Base-by-base conservation (phyloP, 2,797 vertebrate species). In the Sebastes oblongus region DNA sequence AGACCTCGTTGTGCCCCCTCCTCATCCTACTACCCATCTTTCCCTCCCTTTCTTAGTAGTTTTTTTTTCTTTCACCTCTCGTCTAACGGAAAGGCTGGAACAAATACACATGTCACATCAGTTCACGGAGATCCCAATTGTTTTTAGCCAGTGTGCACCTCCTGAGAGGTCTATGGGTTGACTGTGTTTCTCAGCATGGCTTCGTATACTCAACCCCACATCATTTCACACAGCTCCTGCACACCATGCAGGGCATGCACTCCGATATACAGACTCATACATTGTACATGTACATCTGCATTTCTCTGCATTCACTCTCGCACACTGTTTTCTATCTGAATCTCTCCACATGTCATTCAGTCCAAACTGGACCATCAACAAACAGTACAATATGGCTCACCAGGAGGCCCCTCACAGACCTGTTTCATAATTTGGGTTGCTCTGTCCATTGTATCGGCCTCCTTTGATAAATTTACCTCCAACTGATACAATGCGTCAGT, bases 401-500 rank as follows among this genome's bases (percentile, higher is more conserved):
- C 92, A 87, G 92, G 94, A 90, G 90, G 92, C 87, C 92, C 84
- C 81, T 90, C 76, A 78, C 82, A 89, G 90, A 89, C 91, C 80
- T 86, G 82, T 87, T 92, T 92, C 82, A 87, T 95, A 92, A 95
- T 94, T 94, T 88, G 84, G 78, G 85, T 80, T 85, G 85, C 81
- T 89, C 78, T 89, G 72, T 66, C 94, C 80, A 95, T 96, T 96
- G 94, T 96, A 82, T 88, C 74, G 75, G 72, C 66, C 69, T 81
- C 84, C 86, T 95, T 95, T 95, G 94, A 95, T 90, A 76, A 93
- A 94, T 93, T 84, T 91, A 92, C 93, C 88, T 94, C 94, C 93
- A 90, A 93, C 94, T 91, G 94, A 95, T 92, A 91, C 89, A 93
- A 92, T 93, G 93, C 90, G 90, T 94, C 93, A 92, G 90, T 93